Conservation (phyloP, 2,113 vertebrate species). For the Chaetops frenatus region DNA sequence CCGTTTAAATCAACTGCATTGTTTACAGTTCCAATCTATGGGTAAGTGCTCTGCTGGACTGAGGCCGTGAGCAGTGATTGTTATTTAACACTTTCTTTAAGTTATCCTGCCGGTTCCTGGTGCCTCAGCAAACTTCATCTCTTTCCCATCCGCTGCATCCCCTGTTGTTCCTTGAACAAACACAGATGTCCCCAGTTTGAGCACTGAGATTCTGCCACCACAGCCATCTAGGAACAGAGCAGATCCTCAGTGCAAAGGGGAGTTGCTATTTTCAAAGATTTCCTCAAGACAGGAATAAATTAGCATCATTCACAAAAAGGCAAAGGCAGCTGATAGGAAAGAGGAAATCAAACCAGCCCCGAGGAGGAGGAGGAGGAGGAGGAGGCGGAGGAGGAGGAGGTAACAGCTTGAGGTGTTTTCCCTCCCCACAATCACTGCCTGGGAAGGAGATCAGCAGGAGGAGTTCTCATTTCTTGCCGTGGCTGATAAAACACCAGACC, state of each 20-base stretch:
- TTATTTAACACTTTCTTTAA: neutral
- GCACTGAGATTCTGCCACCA: neutral
- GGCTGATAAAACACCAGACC: neutral
- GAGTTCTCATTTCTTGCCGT: neutral
- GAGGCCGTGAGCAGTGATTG: neutral
- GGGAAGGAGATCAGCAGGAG: neutral
- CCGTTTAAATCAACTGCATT: constrained; percentile 27
- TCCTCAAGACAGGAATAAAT: neutral
- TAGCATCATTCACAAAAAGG: neutral
- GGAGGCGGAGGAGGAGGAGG: neutral
- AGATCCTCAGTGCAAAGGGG: neutral
- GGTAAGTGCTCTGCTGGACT: constrained; percentile 44
- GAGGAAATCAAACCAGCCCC: neutral
- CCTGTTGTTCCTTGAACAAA: constrained; percentile 40
- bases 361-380: neutral
- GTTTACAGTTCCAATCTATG: neutral
- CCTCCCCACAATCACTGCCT: neutral
- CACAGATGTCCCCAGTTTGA: neutral
- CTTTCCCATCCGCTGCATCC: neutral
- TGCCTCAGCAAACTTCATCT: constrained; percentile 12
- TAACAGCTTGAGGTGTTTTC: neutral
- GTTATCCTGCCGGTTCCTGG: neutral
- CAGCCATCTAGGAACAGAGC: neutral
- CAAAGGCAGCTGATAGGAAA: neutral
- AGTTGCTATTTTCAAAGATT: neutral